These are phyloP conservation scores for Oryzaephilus surinamensis DNA, from an alignment of 1,140 invertebrate genomes.

Conservation along the genomic window DNA sequence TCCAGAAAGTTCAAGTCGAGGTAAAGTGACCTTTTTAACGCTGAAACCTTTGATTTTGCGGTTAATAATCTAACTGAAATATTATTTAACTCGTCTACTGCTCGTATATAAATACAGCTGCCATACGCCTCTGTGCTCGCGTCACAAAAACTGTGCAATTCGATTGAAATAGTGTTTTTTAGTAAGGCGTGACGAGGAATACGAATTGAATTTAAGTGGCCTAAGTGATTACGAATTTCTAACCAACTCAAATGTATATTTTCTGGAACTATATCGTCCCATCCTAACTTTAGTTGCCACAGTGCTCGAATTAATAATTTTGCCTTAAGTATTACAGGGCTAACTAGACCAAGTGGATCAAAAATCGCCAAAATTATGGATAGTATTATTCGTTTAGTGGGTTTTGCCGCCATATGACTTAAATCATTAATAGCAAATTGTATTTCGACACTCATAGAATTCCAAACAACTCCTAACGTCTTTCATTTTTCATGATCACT, in stretches of 20 bases:
- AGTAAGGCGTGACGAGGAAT: too few species aligned
- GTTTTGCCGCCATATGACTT: too few species aligned
- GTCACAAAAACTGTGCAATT: conserved; percentile 22
- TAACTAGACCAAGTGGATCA: conserved; percentile 18
- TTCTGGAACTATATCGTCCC: conserved; percentile 22
- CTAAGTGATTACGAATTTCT: not conserved
- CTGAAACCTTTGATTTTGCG: conserved; percentile 33
- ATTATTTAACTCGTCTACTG: not conserved
- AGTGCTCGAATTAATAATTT: conserved; percentile 29
- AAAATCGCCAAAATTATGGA: conserved; percentile 19
- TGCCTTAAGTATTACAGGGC: conserved; percentile 17
- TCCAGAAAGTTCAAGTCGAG: too few species aligned
- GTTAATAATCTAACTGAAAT: conserved; percentile 10
- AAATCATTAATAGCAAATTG: conserved; percentile 9
- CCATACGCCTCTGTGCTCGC: conserved; percentile 23
- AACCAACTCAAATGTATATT: not conserved
- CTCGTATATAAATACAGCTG: conserved; percentile 16
- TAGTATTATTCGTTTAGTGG: conserved; percentile 23
- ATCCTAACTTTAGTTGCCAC: conserved; percentile 22
- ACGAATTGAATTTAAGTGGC: too few species aligned
- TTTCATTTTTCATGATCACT: conserved; percentile 20
- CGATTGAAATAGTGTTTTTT: not conserved
- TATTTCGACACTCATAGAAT: conserved; percentile 3
- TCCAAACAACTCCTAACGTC: conserved; percentile 19
- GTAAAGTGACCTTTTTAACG: too few species aligned